phyloP scores from a whole-genome alignment of 2,888 invertebrate genomes.

The Coecobrya sp. region DNA sequence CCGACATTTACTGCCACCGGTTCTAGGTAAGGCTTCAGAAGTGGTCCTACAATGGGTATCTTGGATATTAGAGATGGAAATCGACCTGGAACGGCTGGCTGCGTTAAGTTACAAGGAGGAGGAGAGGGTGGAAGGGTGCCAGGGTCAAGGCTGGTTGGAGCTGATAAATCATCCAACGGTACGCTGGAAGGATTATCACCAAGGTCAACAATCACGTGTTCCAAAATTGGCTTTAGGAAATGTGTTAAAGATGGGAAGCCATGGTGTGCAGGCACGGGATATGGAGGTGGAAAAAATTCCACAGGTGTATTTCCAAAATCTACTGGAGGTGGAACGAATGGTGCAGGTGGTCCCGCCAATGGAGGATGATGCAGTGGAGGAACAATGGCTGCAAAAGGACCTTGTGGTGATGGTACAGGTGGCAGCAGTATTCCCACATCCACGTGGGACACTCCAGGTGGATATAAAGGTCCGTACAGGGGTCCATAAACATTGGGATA shows the following conservation, averaged over 20 bases:
- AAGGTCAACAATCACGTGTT: constrained; percentile 27
- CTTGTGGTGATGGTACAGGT: background rate
- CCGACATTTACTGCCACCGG: background rate
- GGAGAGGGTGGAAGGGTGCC: background rate
- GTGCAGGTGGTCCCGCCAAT: background rate
- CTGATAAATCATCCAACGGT: background rate
- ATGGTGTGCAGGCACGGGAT: background rate
- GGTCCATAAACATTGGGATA: background rate
- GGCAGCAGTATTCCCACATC: background rate
- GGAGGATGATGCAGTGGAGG: background rate
- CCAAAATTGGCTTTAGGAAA: background rate
- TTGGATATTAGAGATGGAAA: background rate
- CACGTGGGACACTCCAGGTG: background rate
- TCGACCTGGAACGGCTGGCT: background rate
- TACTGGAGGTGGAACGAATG: constrained; percentile 27
- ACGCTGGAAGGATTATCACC: background rate
- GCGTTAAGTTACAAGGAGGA: background rate
- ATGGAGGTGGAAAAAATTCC: background rate
- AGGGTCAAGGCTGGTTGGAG: background rate
- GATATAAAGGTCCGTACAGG: background rate
- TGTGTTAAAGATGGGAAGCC: background rate
- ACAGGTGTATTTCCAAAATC: no score
- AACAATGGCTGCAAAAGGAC: background rate
- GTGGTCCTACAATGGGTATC: constrained; percentile 14
- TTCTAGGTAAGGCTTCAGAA: constrained; percentile 10